Base-by-base conservation (phyloP, 2,113 vertebrate species). In the Poecilia latipinna region DNA sequence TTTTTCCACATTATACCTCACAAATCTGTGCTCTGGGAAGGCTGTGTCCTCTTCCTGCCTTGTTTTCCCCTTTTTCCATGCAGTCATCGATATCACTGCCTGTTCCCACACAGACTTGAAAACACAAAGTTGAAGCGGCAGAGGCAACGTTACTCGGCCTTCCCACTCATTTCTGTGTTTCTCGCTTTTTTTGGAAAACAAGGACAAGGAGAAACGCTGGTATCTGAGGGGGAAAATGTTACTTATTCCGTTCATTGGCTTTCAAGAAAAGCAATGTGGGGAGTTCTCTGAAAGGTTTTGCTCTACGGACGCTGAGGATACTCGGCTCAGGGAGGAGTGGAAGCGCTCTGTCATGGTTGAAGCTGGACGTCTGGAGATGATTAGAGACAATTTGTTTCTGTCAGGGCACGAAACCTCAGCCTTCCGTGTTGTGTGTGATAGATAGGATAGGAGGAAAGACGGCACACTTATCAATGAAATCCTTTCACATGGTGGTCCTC, bases 371-470 rank as follows among this genome's bases (percentile, higher is more conserved):
- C 92, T 93, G 93, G 87, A 87, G 86, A 88, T 90, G 90, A 91
- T 93, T 93, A 93, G 80, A 84, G 79, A 68, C 85, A 80, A 90
- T 91, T 92, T 90, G 91, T 93, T 91, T 91, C 91, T 92, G 92
- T 91, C 92, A 90, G 85, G 79, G 78, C 83, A 84, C 90, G 89
- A 83, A 90, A 86, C 88, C 85, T 62, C 74, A 83, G 79, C 79
- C 82, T 86, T 70, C 79, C 74, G 78, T 72, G 60, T 79, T 71
- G 61, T 65, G 79, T n/a, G 70, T 92, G 91, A 93, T 90, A 83
- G 90, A 93, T 89, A 84, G 64, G 83, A 88, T 61, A 42, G 83
- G 81, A 79, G 79, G 68, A 91, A 88, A 90, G 76, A 66, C 66
- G 37, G 57, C 79, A 80, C 35, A 69, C 74, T 88, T 82, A 91